phyloP scores from a whole-genome alignment of 2,113 vertebrate species.

The Tupaia tana region DNA sequence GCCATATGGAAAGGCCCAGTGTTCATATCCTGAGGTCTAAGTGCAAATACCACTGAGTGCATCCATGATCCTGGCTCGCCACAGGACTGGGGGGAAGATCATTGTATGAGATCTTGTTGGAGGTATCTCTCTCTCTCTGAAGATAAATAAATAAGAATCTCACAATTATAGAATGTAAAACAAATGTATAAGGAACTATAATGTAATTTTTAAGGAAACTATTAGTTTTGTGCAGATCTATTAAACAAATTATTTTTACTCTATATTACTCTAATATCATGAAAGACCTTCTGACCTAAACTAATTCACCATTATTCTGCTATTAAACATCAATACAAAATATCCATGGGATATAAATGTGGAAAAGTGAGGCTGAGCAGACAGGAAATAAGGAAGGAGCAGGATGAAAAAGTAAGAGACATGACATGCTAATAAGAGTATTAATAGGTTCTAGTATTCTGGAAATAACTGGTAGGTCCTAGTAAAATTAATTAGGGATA shows the following conservation, averaged over 20 bases:
- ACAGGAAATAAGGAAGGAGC: neutral
- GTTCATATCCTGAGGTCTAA: too few species aligned
- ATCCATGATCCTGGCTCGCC: too few species aligned
- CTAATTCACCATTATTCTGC: neutral
- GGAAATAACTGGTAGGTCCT: neutral
- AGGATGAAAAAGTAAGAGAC: neutral
- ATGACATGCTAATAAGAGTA: neutral
- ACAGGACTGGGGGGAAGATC: too few species aligned
- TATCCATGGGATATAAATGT: neutral
- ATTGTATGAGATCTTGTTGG: too few species aligned
- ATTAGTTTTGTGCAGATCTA: neutral
- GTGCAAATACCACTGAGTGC: too few species aligned
- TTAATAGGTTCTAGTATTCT: neutral
- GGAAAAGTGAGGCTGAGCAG: neutral
- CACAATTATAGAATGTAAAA: neutral
- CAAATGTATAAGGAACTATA: neutral
- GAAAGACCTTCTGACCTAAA: neutral
- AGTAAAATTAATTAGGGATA: neutral
- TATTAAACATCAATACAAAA: neutral
- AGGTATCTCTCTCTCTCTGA: too few species aligned
- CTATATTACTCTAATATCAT: neutral
- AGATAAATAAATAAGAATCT: neutral
- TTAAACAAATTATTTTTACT: neutral
- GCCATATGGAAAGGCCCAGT: too few species aligned
- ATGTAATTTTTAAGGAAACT: neutral